A percentile compares a stretch with the other conserved stretches of the same genome.
phyloP scores from a whole-genome alignment of 2,113 vertebrate species.

The Desmodus rotundus region DNA sequence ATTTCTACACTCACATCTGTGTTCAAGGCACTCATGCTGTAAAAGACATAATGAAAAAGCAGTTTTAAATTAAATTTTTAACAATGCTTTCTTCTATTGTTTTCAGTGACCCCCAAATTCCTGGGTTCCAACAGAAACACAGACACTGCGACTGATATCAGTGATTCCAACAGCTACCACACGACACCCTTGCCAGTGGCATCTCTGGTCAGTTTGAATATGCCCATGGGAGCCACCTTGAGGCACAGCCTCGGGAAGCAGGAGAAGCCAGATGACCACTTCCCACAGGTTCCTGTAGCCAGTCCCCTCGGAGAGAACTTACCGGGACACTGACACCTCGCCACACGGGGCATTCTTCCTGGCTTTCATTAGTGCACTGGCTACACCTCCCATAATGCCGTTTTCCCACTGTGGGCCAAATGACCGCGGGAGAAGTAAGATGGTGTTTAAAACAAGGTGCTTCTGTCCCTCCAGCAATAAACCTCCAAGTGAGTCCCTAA shows the following conservation, averaged over 20 bases:
- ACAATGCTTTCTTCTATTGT: not conserved
- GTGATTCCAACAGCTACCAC: not conserved
- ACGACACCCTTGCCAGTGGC: not conserved
- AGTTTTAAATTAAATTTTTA: not conserved
- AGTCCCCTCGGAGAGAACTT: slow-evolving; percentile 57
- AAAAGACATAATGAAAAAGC: not conserved
- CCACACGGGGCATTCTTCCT: not conserved
- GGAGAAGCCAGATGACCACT: slow-evolving; percentile 1
- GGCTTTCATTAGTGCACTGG: not conserved
- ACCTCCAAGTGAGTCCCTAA: slow-evolving; percentile 24
- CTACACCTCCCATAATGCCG: not conserved
- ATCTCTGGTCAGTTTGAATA: not conserved
- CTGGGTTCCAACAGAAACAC: slow-evolving; percentile 29
- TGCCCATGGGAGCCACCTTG: slow-evolving; percentile 49
- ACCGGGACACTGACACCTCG: slow-evolving; percentile 35
- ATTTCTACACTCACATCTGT: not conserved
- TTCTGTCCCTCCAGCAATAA: slow-evolving; percentile 50
- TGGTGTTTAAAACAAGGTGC: not conserved
- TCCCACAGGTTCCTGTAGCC: slow-evolving; percentile 8
- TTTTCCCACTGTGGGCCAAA: not conserved
- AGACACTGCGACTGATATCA: not conserved
- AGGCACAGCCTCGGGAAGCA: slow-evolving; percentile 68
- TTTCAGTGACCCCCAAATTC: not conserved
- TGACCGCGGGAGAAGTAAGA: not conserved
- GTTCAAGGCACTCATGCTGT: not conserved